A percentile compares a stretch with the other conserved stretches of the same genome.
These are phyloP conservation scores for Caenorhabditis imperialis DNA, from an alignment of 2,888 invertebrate genomes.

Conservation along the genomic window DNA sequence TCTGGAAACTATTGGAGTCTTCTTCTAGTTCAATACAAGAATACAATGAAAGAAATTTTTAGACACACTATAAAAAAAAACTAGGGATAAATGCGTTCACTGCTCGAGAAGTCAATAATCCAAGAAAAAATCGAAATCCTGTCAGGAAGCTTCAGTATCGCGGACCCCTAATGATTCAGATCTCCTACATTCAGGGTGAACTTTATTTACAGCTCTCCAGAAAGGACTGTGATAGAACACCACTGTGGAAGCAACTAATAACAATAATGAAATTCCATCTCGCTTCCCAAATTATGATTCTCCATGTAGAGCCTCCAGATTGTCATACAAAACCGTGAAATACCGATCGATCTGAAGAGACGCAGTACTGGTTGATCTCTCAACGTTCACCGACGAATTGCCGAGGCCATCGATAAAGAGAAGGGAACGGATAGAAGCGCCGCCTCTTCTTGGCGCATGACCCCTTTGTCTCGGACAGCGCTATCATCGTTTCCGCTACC, in stretches of 20 bases:
- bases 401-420: constrained; percentile 30
- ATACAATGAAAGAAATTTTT: no score
- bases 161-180: no score
- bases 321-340: constrained; percentile 34
- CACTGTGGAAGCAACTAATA: not conserved
- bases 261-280: constrained; percentile 18
- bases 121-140: no score
- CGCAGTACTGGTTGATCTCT: constrained; percentile 36
- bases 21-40: no score
- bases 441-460: constrained; percentile 35
- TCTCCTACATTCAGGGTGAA: no score
- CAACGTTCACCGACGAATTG: constrained; percentile 37
- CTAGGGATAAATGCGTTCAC: no score
- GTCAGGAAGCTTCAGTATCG: no score
- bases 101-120: no score
- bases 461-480: constrained; percentile 45
- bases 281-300: constrained; percentile 10
- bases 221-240: not conserved
- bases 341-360: constrained; percentile 19
- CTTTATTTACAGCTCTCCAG: no score
- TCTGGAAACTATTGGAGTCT: no score
- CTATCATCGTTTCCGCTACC: constrained; percentile 26
- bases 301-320: constrained; percentile 27
- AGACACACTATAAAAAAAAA: no score
- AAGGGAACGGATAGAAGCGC: constrained; percentile 16